Conservation (phyloP, 2,797 vertebrate species). For the Ctenosaura bakeri region DNA sequence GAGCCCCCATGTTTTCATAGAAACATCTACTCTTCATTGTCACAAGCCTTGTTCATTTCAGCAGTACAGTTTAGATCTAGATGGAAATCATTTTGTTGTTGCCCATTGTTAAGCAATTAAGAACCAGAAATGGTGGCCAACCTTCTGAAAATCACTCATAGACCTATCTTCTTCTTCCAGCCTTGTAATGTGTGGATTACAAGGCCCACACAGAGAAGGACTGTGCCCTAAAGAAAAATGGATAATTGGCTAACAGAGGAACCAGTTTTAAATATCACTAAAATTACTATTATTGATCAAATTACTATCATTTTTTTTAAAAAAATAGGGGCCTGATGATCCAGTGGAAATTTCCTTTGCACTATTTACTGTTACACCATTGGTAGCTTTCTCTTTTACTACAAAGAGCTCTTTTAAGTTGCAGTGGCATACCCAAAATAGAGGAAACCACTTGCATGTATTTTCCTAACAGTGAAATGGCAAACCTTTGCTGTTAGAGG, state of each 20-base stretch:
- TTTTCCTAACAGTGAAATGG: slow-evolving; percentile 44
- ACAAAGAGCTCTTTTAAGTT: slow-evolving; percentile 63
- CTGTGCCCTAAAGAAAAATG: neutral
- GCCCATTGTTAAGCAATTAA: neutral
- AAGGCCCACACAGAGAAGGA: neutral
- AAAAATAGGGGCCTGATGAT: neutral
- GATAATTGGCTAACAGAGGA: neutral
- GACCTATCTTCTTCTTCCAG: neutral
- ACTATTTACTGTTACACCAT: slow-evolving; percentile 55
- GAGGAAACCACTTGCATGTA: slow-evolving; percentile 59
- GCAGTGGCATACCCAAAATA: slow-evolving; percentile 69
- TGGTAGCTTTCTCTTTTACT: slow-evolving; percentile 58
- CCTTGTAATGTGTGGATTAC: neutral
- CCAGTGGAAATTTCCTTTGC: slow-evolving; percentile 74
- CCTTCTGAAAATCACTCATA: neutral
- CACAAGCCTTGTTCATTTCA: neutral
- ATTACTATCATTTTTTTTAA: neutral
- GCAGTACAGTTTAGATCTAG: neutral
- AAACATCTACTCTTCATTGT: neutral
- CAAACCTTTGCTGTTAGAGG: slow-evolving; percentile 46
- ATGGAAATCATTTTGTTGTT: neutral
- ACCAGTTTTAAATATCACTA: neutral
- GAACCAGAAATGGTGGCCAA: neutral
- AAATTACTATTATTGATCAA: slow-evolving; percentile 5
- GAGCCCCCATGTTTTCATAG: neutral